phyloP scores from a whole-genome alignment of 2,888 invertebrate species.

The Bellardia bayeri region DNA sequence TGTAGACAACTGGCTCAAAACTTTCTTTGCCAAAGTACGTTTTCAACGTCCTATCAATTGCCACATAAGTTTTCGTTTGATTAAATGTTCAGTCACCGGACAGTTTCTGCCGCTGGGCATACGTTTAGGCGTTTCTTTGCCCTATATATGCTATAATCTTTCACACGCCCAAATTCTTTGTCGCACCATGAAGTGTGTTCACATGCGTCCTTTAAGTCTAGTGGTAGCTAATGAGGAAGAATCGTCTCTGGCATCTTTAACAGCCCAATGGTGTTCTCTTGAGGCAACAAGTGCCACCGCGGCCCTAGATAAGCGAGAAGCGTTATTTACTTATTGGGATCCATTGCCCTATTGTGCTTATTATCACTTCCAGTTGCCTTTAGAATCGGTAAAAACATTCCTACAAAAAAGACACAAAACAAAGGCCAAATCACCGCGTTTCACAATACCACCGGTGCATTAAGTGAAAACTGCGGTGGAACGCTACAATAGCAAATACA shows the following conservation, averaged over 20 bases:
- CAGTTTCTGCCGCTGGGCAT: constrained; percentile 88
- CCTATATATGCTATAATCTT: constrained; percentile 88
- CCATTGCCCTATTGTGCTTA: constrained; percentile 94
- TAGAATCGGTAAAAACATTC: constrained; percentile 86
- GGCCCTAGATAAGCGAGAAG: constrained; percentile 91
- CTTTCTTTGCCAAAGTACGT: constrained; percentile 88
- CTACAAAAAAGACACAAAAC: constrained; percentile 84
- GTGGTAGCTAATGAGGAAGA: constrained; percentile 79
- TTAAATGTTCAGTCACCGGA: constrained; percentile 86
- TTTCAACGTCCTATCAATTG: constrained; percentile 89
- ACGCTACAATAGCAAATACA: not conserved
- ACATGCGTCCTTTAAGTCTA: constrained; percentile 86
- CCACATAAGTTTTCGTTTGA: constrained; percentile 91
- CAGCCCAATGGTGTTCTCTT: constrained; percentile 86
- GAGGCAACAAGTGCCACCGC: constrained; percentile 84
- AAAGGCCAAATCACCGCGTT: constrained; percentile 73
- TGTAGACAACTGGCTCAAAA: constrained; percentile 89
- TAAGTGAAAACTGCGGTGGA: constrained; percentile 70
- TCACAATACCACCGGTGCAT: constrained; percentile 79
- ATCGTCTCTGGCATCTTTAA: constrained; percentile 72
- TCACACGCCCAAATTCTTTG: constrained; percentile 88
- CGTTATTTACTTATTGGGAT: constrained; percentile 93
- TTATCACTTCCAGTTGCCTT: constrained; percentile 91
- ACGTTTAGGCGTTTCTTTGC: constrained; percentile 91
- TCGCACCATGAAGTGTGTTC: constrained; percentile 85